Conservation (phyloP, 2,113 vertebrate genomes). For the Tragelaphus buxtoni region DNA sequence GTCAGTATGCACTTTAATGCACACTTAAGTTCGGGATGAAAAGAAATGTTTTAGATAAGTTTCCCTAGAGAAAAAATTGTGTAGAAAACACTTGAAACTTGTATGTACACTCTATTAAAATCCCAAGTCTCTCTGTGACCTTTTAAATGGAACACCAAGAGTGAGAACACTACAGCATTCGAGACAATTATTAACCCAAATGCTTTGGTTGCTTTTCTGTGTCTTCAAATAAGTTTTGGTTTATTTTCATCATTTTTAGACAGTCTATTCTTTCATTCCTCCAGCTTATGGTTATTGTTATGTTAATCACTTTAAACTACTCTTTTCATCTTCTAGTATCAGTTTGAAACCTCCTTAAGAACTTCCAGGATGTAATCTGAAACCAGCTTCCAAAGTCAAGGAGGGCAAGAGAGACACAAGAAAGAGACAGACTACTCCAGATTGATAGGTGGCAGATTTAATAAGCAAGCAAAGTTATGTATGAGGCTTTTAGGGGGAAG, state of each 20-base stretch:
- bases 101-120: neutral
- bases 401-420: neutral
- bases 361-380: neutral
- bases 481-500: neutral
- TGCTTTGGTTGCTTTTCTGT: neutral
- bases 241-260: neutral
- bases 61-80: neutral
- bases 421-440: neutral
- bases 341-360: neutral
- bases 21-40: neutral
- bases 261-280: neutral
- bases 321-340: neutral
- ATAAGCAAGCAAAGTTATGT: neutral
- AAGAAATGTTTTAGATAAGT: conserved; percentile 16
- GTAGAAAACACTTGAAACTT: neutral
- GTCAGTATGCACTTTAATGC: neutral
- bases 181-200: neutral
- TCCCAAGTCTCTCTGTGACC: neutral
- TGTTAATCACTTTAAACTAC: neutral
- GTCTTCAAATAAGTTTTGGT: neutral
- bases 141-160: neutral
- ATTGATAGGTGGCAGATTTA: neutral
- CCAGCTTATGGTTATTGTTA: neutral
- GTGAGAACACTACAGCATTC: neutral
- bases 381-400: neutral